These are phyloP conservation scores for Toxostoma redivivum DNA, from an alignment of 2,113 vertebrate genomes.

Conservation along the genomic window DNA sequence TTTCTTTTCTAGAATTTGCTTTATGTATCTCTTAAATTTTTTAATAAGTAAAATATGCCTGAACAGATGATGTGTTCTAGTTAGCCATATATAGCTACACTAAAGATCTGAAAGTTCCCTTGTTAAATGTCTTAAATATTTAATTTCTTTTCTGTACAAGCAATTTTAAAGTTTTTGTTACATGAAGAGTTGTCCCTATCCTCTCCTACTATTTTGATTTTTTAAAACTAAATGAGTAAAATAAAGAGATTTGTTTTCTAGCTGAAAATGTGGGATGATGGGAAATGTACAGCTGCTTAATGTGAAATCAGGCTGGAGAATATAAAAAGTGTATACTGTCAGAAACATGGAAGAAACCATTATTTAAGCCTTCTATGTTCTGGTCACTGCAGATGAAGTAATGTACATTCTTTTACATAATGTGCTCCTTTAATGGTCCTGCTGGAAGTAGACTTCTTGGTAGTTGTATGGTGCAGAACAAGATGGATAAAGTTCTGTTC, in stretches of 20 bases:
- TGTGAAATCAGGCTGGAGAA: background rate
- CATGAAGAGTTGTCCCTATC: background rate
- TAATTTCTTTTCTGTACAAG: slow-evolving; percentile 8
- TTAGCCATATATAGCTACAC: slow-evolving; percentile 14
- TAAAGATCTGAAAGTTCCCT: slow-evolving; percentile 28
- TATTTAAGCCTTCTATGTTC: slow-evolving; percentile 17
- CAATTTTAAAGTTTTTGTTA: background rate
- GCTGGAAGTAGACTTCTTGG: slow-evolving; percentile 11
- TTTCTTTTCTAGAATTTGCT: background rate
- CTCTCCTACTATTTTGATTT: background rate
- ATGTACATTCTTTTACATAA: slow-evolving; percentile 1
- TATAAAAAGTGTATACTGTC: background rate
- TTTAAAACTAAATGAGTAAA: background rate
- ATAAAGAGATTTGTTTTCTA: background rate
- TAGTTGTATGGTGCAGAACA: background rate
- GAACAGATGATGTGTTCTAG: slow-evolving; percentile 15
- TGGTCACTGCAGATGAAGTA: slow-evolving; percentile 20
- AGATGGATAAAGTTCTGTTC: background rate
- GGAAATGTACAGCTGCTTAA: background rate
- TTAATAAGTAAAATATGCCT: slow-evolving; percentile 41
- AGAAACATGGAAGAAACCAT: background rate
- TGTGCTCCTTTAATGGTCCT: background rate
- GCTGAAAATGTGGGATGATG: background rate
- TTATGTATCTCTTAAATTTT: background rate
- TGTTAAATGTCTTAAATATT: slow-evolving; percentile 32